A percentile compares a stretch with the other conserved stretches of the same genome.
phyloP scores from a whole-genome alignment of 2,888 invertebrate genomes.

The Melanotus villosus region DNA sequence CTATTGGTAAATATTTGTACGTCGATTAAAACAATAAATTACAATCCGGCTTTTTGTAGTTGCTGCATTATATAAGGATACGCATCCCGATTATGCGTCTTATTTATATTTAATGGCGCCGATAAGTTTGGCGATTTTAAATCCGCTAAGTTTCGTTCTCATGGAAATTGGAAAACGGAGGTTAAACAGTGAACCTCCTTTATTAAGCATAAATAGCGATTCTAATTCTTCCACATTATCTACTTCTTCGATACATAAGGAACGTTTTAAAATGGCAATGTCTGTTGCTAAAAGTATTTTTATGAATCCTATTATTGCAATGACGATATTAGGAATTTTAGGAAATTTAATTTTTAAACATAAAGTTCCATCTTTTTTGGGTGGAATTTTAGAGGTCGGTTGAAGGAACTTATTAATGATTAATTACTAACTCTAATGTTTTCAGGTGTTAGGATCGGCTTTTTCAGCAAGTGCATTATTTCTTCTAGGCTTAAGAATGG shows the following conservation, averaged over 20 bases:
- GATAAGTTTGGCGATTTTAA: conserved; percentile 91
- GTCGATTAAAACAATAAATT: no score
- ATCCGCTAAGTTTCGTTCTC: conserved; percentile 91
- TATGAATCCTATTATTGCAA: conserved; percentile 90
- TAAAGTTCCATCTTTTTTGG: conserved; percentile 81
- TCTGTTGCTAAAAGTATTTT: conserved; percentile 79
- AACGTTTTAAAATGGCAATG: conserved; percentile 61
- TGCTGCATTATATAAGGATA: conserved; percentile 85
- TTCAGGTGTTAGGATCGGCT: conserved; percentile 84
- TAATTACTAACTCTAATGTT: conserved; percentile 26
- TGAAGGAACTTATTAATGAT: conserved; percentile 45
- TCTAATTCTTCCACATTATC: conserved; percentile 48
- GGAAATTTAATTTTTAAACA: conserved; percentile 88
- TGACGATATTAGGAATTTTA: conserved; percentile 92
- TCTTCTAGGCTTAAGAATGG: conserved; percentile 91
- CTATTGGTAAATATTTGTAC: conserved; percentile 95
- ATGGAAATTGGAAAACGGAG: conserved; percentile 80
- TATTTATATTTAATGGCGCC: conserved; percentile 96
- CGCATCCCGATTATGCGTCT: conserved; percentile 91
- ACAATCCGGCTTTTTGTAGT: conserved; percentile 74
- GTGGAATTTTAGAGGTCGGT: conserved; percentile 81
- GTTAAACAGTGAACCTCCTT: conserved; percentile 65
- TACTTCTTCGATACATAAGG: conserved; percentile 55
- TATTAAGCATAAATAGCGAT: conserved; percentile 57
- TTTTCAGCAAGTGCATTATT: conserved; percentile 95